Evolutionary conservation across 2,113 vertebrate genomes (phyloP).

Genomic region (Lagopus muta): DNA sequence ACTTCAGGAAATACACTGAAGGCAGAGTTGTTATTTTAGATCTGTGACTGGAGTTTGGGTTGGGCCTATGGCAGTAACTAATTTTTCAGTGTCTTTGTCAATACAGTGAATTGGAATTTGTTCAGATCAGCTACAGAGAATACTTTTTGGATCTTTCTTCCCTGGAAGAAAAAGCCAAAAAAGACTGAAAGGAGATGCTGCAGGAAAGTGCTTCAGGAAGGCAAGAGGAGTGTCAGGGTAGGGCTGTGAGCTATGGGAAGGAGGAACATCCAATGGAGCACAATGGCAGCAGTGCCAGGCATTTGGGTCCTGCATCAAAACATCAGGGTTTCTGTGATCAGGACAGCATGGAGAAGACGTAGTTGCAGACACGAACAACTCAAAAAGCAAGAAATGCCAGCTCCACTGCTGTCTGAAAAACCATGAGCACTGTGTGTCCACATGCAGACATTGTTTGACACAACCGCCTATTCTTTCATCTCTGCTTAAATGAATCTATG

Average conservation of each 20-base stretch:
- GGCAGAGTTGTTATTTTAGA: background rate
- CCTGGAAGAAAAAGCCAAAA: background rate
- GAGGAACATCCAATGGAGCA: background rate
- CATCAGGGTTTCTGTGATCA: background rate
- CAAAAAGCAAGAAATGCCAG: background rate
- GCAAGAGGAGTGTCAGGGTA: background rate
- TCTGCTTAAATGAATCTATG: slow-evolving; percentile 37
- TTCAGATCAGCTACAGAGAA: background rate
- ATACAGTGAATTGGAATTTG: background rate
- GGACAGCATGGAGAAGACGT: background rate
- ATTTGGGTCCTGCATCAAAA: background rate
- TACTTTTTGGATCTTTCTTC: background rate
- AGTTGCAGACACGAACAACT: background rate
- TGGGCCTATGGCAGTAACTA: background rate
- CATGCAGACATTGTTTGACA: background rate
- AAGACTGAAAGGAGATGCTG: background rate
- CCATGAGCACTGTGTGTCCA: background rate
- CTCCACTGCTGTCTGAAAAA: background rate
- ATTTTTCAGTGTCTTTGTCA: background rate
- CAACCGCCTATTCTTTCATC: background rate
- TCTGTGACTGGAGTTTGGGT: background rate
- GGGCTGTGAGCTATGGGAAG: background rate
- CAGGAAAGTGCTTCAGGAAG: background rate
- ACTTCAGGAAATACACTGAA: background rate
- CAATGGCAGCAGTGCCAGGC: background rate